phyloP scores from a whole-genome alignment of 2,113 vertebrate genomes.

The Laticauda laticaudata region DNA sequence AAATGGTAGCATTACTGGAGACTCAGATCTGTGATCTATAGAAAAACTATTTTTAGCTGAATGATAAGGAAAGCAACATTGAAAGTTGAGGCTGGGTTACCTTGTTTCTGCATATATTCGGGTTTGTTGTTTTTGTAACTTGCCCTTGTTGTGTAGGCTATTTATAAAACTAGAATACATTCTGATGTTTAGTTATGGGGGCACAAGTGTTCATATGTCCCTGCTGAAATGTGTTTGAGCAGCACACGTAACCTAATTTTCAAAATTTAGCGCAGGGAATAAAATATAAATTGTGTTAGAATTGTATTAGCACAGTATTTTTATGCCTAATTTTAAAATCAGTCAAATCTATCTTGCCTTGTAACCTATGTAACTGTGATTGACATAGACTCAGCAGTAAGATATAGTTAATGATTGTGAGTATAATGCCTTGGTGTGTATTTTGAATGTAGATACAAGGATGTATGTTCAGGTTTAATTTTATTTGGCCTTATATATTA shows the following conservation, averaged over 20 bases:
- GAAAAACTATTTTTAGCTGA: slow-evolving; percentile 36
- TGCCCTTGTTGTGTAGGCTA: not conserved
- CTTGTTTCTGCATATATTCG: not conserved
- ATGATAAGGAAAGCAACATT: not conserved
- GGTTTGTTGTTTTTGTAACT: not conserved
- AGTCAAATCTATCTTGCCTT: not conserved
- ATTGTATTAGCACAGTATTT: not conserved
- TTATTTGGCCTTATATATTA: slow-evolving; percentile 56
- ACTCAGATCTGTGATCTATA: slow-evolving; percentile 16
- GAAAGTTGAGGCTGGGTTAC: not conserved
- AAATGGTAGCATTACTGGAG: slow-evolving; percentile 68
- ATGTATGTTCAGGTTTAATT: slow-evolving; percentile 53
- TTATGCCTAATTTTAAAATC: not conserved
- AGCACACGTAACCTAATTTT: slow-evolving; percentile 29
- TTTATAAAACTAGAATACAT: not conserved
- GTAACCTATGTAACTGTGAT: not conserved
- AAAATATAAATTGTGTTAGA: not conserved
- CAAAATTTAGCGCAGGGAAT: not conserved
- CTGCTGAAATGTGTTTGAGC: not conserved
- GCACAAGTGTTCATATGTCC: not conserved
- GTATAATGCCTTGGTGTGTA: slow-evolving; percentile 43
- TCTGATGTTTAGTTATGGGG: slow-evolving; percentile 25
- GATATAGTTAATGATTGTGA: not conserved
- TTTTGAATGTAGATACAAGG: slow-evolving; percentile 42
- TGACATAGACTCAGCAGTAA: not conserved